Evolutionary conservation across 2,113 vertebrate genomes (phyloP).

Genomic region (Falcunculus frontatus): DNA sequence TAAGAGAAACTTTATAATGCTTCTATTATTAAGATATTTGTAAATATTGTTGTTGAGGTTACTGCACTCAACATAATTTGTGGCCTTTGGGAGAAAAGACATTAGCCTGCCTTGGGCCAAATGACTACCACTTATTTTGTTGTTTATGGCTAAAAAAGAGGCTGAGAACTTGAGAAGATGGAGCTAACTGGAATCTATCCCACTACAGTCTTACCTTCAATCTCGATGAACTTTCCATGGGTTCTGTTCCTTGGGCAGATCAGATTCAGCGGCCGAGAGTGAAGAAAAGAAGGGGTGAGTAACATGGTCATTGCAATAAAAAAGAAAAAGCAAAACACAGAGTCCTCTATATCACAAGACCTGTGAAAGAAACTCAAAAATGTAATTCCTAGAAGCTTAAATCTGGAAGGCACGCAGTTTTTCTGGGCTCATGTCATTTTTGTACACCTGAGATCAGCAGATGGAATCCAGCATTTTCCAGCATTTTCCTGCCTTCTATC

Average conservation of each 20-base stretch:
- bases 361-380: neutral
- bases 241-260: neutral
- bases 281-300: neutral
- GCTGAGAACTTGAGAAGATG: neutral
- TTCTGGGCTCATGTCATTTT: neutral
- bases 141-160: neutral
- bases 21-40: neutral
- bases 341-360: neutral
- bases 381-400: neutral
- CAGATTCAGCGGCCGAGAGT: neutral
- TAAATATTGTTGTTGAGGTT: neutral
- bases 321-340: neutral
- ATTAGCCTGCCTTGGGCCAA: neutral
- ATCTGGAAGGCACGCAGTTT: neutral
- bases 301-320: neutral
- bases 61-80: neutral
- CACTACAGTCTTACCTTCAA: neutral
- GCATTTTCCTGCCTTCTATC: neutral
- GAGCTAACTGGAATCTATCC: neutral
- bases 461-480: neutral
- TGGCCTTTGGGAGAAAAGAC: neutral
- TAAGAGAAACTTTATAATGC: neutral
- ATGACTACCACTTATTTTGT: neutral
- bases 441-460: neutral
- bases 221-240: neutral